Evolutionary conservation across 2,113 vertebrate genomes (phyloP).

Genomic region (Charina bottae): DNA sequence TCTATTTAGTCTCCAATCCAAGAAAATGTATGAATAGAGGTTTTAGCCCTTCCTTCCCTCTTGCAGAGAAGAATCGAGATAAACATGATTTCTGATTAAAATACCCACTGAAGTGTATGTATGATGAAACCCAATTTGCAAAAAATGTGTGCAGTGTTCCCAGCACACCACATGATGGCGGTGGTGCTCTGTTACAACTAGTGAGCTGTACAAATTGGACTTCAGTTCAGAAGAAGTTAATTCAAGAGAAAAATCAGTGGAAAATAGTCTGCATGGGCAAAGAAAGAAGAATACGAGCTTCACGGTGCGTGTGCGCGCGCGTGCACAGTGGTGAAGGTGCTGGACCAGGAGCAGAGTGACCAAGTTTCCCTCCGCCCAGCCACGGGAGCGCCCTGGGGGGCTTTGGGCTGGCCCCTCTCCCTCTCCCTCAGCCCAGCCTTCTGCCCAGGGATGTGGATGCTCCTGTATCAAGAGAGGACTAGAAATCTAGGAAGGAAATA

Average conservation of each 20-base stretch:
- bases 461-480: background rate
- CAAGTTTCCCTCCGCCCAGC: no score
- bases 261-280: background rate
- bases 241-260: background rate
- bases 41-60: no score
- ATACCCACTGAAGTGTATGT: background rate
- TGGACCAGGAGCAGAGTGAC: background rate
- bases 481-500: background rate
- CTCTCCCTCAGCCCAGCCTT: background rate
- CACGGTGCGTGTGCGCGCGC: no score
- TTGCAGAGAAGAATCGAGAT: no score
- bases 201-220: background rate
- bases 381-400: background rate
- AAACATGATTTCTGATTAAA: no score
- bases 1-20: no score
- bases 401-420: background rate
- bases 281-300: background rate
- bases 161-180: background rate
- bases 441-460: background rate
- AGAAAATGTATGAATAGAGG: no score
- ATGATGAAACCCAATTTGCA: background rate
- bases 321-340: background rate
- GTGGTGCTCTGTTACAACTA: background rate
- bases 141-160: background rate
- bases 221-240: background rate